phyloP scores from a whole-genome alignment of 2,888 invertebrate genomes.

The Criorhina ranunculi region DNA sequence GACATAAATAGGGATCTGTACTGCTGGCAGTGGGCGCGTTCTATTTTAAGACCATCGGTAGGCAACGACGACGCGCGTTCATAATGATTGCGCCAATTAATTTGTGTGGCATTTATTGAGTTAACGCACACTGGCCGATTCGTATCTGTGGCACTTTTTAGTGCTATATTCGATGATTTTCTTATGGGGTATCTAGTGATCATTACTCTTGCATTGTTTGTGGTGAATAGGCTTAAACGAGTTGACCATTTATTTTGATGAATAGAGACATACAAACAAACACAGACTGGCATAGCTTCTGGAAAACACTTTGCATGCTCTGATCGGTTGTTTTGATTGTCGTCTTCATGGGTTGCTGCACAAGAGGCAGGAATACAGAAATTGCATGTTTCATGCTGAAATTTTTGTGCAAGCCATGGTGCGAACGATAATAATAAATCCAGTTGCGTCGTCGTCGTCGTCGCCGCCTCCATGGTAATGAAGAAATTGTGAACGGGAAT shows the following conservation, averaged over 20 bases:
- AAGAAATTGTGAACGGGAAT: slow-evolving; percentile 28
- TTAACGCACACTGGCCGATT: slow-evolving; percentile 58
- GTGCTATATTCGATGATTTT: slow-evolving; percentile 1
- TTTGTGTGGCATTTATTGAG: slow-evolving; percentile 72
- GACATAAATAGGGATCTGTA: slow-evolving; percentile 61
- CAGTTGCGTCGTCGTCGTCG: slow-evolving; percentile 47
- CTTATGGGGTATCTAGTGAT: slow-evolving; percentile 3
- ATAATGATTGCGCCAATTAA: slow-evolving; percentile 72
- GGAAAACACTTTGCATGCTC: slow-evolving; percentile 45
- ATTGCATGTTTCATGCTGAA: slow-evolving; percentile 23
- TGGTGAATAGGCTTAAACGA: slow-evolving; percentile 13
- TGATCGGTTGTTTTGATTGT: slow-evolving; percentile 50
- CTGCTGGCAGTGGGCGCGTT: slow-evolving; percentile 35
- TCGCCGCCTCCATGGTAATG: slow-evolving; percentile 36
- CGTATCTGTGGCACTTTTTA: slow-evolving; percentile 12
- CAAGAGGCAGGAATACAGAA: not conserved
- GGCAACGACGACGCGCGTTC: slow-evolving; percentile 15
- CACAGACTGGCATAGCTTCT: slow-evolving; percentile 22
- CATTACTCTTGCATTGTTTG: slow-evolving; percentile 19
- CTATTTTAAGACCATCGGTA: slow-evolving; percentile 59
- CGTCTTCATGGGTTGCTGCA: slow-evolving; percentile 7
- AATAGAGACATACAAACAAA: slow-evolving; percentile 12
- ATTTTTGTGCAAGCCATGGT: slow-evolving; percentile 5
- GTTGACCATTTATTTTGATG: slow-evolving; percentile 39
- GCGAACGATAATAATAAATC: slow-evolving; percentile 62